Evolutionary conservation across 2,797 vertebrate species (phyloP).

Genomic region (Remorina albescens): DNA sequence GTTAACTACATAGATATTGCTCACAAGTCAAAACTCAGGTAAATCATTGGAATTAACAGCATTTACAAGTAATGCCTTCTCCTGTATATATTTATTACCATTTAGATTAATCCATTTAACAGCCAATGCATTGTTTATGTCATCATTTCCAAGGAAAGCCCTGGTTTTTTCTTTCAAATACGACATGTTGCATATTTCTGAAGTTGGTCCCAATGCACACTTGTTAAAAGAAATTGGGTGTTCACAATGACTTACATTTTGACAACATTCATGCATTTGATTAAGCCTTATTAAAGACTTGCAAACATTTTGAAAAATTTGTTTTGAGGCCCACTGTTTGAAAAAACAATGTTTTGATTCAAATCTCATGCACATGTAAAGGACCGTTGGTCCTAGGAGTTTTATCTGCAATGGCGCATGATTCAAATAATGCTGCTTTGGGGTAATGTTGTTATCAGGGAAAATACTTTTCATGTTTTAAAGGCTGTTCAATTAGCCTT

Average conservation of each 20-base stretch:
- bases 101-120: constrained; percentile 44
- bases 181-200: constrained; percentile 25
- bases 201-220: constrained; percentile 5
- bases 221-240: constrained; percentile 20
- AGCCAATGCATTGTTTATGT: constrained; percentile 18
- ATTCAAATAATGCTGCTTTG: too few relatives aligned
- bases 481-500: too few relatives aligned
- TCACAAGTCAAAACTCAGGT: constrained; percentile 43
- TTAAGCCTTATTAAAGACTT: constrained; percentile 11
- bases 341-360: constrained; percentile 16
- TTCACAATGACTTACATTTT: constrained; percentile 23
- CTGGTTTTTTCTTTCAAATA: not conserved
- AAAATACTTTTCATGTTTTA: too few relatives aligned
- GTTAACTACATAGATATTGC: constrained; percentile 44
- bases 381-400: constrained; percentile 9
- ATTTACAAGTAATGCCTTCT: constrained; percentile 13
- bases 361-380: constrained; percentile 17
- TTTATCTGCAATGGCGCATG: too few relatives aligned
- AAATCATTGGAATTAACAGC: constrained; percentile 26
- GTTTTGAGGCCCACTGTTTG: constrained; percentile 6
- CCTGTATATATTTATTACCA: constrained; percentile 51
- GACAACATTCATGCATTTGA: constrained; percentile 26
- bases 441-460: constrained; percentile 40
- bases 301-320: constrained; percentile 10
- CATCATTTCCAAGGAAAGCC: constrained; percentile 16